Evolutionary conservation across 2,797 vertebrate genomes (phyloP).

Genomic region (Falco peregrinus): DNA sequence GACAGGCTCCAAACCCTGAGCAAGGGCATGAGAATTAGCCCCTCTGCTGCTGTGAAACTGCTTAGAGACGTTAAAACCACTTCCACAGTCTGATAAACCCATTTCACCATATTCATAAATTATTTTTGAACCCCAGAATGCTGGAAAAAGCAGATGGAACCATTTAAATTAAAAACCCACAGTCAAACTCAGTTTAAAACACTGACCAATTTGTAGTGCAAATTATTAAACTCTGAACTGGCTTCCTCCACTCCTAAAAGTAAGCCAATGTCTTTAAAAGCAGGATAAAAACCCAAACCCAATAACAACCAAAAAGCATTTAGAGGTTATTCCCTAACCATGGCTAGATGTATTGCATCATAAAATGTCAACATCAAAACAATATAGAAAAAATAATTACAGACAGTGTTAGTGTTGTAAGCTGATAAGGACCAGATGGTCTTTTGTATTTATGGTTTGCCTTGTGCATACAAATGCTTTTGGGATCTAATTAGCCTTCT

Average conservation of each 20-base stretch:
- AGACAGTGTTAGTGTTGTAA: slow-evolving; percentile 79
- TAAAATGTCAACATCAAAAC: slow-evolving; percentile 83
- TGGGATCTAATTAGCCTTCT: slow-evolving; percentile 86
- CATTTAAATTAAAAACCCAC: neutral
- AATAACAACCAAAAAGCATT: slow-evolving; percentile 2
- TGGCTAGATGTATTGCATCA: slow-evolving; percentile 69
- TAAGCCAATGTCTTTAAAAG: neutral
- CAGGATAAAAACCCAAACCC: neutral
- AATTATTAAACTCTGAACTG: neutral
- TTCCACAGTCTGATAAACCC: neutral
- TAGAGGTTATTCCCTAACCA: slow-evolving; percentile 71
- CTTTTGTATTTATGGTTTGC: slow-evolving; percentile 83
- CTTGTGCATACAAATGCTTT: slow-evolving; percentile 84
- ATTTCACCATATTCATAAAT: neutral
- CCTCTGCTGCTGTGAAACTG: neutral
- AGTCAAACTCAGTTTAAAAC: neutral
- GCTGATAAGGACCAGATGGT: slow-evolving; percentile 85
- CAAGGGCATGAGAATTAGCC: neutral
- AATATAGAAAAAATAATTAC: slow-evolving; percentile 84
- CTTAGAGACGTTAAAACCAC: neutral
- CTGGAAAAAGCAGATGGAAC: neutral
- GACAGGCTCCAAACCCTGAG: neutral
- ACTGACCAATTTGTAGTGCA: neutral
- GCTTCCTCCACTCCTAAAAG: neutral
- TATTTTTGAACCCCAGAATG: neutral